A percentile compares a stretch with the other conserved stretches of the same genome.
Conservation (phyloP, 2,113 vertebrate genomes). For the Grantiella picta region DNA sequence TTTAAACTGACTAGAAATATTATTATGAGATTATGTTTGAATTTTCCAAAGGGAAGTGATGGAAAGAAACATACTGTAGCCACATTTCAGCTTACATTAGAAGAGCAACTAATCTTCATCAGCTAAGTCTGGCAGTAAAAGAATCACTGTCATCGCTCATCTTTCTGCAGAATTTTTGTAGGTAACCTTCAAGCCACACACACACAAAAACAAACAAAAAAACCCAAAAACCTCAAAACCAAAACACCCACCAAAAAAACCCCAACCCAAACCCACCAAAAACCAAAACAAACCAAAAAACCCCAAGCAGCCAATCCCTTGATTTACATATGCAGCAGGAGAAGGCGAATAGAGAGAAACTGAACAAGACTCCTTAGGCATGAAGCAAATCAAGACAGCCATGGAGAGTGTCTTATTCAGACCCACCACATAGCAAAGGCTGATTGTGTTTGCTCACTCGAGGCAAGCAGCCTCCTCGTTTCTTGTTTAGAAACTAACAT, state of each 20-base stretch:
- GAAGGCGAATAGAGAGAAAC: not conserved
- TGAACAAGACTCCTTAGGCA: not conserved
- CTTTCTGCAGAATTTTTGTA: slow-evolving; percentile 44
- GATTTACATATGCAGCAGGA: not conserved
- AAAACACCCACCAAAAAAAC: not conserved
- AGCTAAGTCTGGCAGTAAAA: not conserved
- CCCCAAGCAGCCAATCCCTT: not conserved
- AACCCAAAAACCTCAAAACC: no score
- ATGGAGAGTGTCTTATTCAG: not conserved
- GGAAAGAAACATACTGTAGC: not conserved
- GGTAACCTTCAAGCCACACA: slow-evolving; percentile 33
- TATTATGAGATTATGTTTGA: not conserved
- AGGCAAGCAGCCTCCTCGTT: not conserved
- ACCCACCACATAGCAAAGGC: not conserved
- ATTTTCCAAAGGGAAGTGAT: not conserved
- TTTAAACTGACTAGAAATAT: not conserved
- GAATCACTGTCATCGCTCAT: slow-evolving; percentile 1
- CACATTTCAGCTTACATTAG: not conserved
- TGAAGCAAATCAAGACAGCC: not conserved
- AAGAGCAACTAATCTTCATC: slow-evolving; percentile 7
- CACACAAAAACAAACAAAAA: not conserved
- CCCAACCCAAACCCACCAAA: not conserved
- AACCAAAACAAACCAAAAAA: no score
- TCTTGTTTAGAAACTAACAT: not conserved
- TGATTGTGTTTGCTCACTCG: not conserved